Evolutionary conservation across 2,888 invertebrate genomes (phyloP), one percentile per base, ranked within the genome.

Genomic region (Dexiosoma caninum): DNA sequence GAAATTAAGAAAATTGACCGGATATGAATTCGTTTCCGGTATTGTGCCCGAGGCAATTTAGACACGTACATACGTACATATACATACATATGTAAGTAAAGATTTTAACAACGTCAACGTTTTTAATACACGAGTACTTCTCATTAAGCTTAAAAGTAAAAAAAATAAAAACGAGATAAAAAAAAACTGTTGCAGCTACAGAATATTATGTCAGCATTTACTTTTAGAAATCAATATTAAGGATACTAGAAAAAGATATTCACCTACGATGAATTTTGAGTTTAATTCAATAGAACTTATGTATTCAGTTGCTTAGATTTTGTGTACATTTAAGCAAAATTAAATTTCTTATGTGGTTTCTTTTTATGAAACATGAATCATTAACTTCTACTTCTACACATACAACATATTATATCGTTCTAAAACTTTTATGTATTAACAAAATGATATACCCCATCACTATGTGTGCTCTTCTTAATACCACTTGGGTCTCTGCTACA

Each of bases 1-100:
- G 16, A 46, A 80, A 76, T 72, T 14, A 42, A 51, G 60, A 76
- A 76, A 76, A 81, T 76, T 81, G 76, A 81, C 71, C 80, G 80
- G 80, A 81, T 81, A 81, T 76, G 76, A 76, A 72, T 72, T 76
- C 55, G 62, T 76, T 81, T 76, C 71, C 76, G 66, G 67, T 67
- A 55, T 67, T 62, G 71, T 44, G 44, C 59, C 30, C 27, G 14
- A 23, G 51, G 49, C 57, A 21, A 46, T 21, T 21, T 23, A 8
- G n/a, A n/a, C n/a, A n/a, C n/a, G n/a, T n/a, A n/a, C n/a, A n/a
- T n/a, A n/a, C n/a, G n/a, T n/a, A n/a, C 19, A 10, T n/a, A 1
- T 57, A 19, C 19, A 10, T n/a, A 1, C 49, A 19, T 44, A 16
- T 32, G 21, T 46, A 16, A 12, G 23, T 10, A 23, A 14, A 7